Percentiles rank a stretch among this genome's conserved stretches.
phyloP scores from a whole-genome alignment of 2,797 vertebrate species.

The Distichodus sexfasciatus region DNA sequence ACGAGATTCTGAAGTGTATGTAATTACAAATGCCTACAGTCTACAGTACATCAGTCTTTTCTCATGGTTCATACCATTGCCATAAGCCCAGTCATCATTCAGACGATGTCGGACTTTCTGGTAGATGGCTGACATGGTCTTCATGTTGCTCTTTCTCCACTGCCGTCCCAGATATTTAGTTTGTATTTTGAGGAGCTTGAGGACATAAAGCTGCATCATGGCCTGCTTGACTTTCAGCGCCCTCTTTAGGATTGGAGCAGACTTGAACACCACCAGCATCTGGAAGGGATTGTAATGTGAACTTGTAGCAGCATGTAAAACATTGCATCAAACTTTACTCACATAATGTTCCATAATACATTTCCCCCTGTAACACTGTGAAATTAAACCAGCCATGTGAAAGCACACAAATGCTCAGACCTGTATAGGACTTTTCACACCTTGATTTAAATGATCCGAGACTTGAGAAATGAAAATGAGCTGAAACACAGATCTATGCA shows the following conservation, averaged over 20 bases:
- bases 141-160: conserved; percentile 99
- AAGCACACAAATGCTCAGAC: background rate
- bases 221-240: conserved; percentile 95
- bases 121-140: conserved; percentile 97
- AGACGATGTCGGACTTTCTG: conserved; percentile 95
- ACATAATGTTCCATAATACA: background rate
- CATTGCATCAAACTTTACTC: background rate
- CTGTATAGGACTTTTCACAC: background rate
- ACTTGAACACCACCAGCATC: conserved; percentile 98
- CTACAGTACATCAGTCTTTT: too few relatives aligned
- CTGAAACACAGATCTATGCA: background rate
- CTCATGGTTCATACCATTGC: conserved; percentile 88
- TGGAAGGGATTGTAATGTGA: conserved; percentile 47
- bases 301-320: background rate
- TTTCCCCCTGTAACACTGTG: background rate
- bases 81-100: conserved; percentile 96
- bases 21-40: too few relatives aligned
- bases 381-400: too few relatives aligned
- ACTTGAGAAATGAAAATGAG: background rate
- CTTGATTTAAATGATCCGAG: background rate
- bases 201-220: conserved; percentile 94
- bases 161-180: conserved; percentile 95
- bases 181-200: conserved; percentile 94
- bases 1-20: too few relatives aligned
- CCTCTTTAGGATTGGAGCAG: conserved; percentile 91